Percentiles rank a stretch among this genome's conserved stretches.
These are phyloP conservation scores for Hormaphis cornu DNA, from an alignment of 1,140 invertebrate species.

Conservation along the genomic window DNA sequence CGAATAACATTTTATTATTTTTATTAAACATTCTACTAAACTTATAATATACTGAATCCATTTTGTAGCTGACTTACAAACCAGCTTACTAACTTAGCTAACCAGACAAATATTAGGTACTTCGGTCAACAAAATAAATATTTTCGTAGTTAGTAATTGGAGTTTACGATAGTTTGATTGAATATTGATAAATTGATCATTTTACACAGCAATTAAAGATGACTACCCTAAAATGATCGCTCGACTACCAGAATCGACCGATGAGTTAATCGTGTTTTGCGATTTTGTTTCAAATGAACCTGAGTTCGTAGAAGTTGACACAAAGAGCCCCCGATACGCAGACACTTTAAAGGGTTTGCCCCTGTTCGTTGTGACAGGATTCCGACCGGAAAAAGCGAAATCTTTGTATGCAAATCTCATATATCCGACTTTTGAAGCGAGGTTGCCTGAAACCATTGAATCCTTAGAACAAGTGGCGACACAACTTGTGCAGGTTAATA, in stretches of 20 bases:
- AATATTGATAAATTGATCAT: too few relatives aligned
- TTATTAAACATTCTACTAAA: too few relatives aligned
- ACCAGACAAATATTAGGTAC: too few relatives aligned
- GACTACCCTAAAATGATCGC: not conserved
- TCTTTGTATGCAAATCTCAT: not conserved
- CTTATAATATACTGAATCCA: too few relatives aligned
- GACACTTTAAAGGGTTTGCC: not conserved
- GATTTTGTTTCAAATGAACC: not conserved
- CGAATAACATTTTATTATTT: too few relatives aligned
- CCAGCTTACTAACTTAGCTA: too few relatives aligned
- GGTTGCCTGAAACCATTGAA: conserved; percentile 17
- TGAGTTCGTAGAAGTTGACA: not conserved
- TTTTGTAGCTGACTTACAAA: too few relatives aligned
- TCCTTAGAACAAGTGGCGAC: conserved; percentile 10
- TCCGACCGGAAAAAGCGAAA: not conserved
- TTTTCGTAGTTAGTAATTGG: too few relatives aligned
- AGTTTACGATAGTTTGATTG: too few relatives aligned
- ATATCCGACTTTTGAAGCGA: conserved; percentile 21
- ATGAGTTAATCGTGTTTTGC: not conserved
- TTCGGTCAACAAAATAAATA: too few relatives aligned
- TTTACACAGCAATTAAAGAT: not conserved
- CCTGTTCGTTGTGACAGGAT: not conserved
- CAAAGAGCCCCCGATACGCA: not conserved
- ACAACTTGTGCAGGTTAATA: not conserved
- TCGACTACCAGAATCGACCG: not conserved